Evolutionary conservation across 2,113 vertebrate genomes (phyloP), one percentile per base, ranked within the genome.

Genomic region (Ranitomeya imitator): DNA sequence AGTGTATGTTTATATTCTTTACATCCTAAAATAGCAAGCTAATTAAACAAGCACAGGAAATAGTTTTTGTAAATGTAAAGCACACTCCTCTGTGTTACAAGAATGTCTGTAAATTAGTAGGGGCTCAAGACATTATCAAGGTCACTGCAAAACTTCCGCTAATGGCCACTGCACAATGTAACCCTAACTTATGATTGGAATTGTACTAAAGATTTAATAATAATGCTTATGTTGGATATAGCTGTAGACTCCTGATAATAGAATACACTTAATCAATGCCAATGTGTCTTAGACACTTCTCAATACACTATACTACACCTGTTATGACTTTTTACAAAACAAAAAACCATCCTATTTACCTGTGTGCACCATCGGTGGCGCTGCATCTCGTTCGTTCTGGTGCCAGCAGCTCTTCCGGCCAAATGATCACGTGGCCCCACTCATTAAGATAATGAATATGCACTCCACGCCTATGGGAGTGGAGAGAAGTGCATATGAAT

Each of bases 1-100:
- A 67, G 76, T 51, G 59, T 80, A 87, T 79, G 77, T 80, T 87
- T 80, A 52, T 80, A 80, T 80, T 71, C 80, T 79, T 78, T 21
- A 26, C 59, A 86, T 86, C 76, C 23, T 26, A 65, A 86, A 80
- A 86, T 86, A 86, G 74, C 37, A 65, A 19, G 4, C 13, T 51
- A 63, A 51, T 51, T 51, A 86, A 61, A 65, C 45, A 51, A 65
- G 51, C 4, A 51, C 37, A 65, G 51, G 16, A 57, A 71, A 71
- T 73, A 1, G 23, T 73, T 67, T 86, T 13, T 18, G 10, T 73
- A 23, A 51, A 61, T 77, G 12, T n/a, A n/a, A 15, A 63, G 59
- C 45, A 86, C 18, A 26, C 14, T 16, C 73, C 8, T 60, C 52
- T 57, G 14, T 31, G 21, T n/a, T 77, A 26, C 45, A 86, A 54